phyloP scores from a whole-genome alignment of 2,113 vertebrate species.

The Oncorhynchus kisutch region DNA sequence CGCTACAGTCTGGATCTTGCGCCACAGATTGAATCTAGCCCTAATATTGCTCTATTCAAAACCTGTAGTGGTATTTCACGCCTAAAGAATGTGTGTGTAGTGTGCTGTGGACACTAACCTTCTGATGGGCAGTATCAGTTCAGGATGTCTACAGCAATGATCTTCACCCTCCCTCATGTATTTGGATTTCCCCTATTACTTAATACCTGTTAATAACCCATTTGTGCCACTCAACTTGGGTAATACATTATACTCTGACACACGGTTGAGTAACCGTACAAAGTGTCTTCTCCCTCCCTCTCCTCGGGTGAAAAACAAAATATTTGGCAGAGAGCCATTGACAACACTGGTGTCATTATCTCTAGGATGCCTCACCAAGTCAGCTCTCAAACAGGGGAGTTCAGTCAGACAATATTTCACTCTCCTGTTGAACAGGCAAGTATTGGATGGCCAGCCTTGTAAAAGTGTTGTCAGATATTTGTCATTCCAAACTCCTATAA shows the following conservation, averaged over 20 bases:
- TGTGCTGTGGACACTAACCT: too few relatives aligned
- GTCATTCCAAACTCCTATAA: background rate
- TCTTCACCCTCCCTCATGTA: slow-evolving; percentile 38
- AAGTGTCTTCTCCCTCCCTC: slow-evolving; percentile 36
- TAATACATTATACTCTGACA: slow-evolving; percentile 49
- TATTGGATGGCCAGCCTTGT: slow-evolving; percentile 20
- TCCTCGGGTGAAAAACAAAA: slow-evolving; percentile 26
- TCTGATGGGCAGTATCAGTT: slow-evolving; percentile 31
- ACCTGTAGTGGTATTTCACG: too few relatives aligned
- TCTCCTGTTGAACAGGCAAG: slow-evolving; percentile 41
- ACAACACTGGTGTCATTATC: slow-evolving; percentile 65
- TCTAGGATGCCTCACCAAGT: slow-evolving; percentile 43
- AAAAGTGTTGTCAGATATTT: too few relatives aligned
- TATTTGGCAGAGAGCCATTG: slow-evolving; percentile 60
- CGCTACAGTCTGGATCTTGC: too few relatives aligned
- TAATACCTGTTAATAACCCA: slow-evolving; percentile 67
- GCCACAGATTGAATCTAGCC: too few relatives aligned
- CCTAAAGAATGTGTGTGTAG: too few relatives aligned
- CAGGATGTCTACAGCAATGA: slow-evolving; percentile 35
- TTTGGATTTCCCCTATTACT: slow-evolving; percentile 52
- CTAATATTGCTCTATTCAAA: too few relatives aligned
- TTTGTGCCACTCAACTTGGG: slow-evolving; percentile 58
- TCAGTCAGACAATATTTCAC: slow-evolving; percentile 36
- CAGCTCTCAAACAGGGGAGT: slow-evolving; percentile 50
- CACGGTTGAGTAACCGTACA: slow-evolving; percentile 57